Conservation (phyloP, 2,797 vertebrate genomes). For the Cichlasoma orientale region DNA sequence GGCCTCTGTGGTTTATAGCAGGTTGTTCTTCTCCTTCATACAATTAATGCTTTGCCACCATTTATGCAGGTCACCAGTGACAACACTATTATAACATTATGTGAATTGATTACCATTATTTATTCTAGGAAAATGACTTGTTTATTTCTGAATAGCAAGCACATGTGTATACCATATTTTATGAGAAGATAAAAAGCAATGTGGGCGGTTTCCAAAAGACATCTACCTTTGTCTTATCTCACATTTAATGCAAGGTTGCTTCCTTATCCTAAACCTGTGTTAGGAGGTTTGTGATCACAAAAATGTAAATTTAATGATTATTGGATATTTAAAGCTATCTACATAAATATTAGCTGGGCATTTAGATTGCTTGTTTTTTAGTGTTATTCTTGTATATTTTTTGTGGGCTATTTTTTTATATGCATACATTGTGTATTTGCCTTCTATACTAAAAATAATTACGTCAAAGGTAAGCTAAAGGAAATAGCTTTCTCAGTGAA, state of each 20-base stretch:
- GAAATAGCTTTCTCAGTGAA: too few species aligned
- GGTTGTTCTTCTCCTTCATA: conserved; percentile 62
- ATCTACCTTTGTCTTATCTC: neutral
- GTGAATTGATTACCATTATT: conserved; percentile 51
- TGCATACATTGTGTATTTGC: too few species aligned
- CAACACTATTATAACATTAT: conserved; percentile 69
- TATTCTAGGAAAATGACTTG: conserved; percentile 44
- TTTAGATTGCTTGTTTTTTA: too few species aligned
- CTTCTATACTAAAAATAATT: too few species aligned
- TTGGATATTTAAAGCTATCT: too few species aligned
- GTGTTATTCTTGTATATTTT: too few species aligned
- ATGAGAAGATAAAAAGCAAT: neutral
- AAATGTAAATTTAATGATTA: too few species aligned
- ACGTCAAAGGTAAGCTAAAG: too few species aligned
- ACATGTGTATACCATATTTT: conserved; percentile 18
- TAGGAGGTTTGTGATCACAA: too few species aligned
- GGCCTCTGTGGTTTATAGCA: conserved; percentile 51
- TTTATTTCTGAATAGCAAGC: conserved; percentile 27
- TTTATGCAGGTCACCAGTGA: conserved; percentile 74
- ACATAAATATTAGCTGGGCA: too few species aligned
- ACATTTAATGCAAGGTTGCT: neutral
- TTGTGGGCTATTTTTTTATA: too few species aligned
- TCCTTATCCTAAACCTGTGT: too few species aligned
- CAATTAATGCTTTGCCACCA: conserved; percentile 79
- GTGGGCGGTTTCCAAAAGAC: neutral